Evolutionary conservation across 1,140 invertebrate genomes (phyloP).

Genomic region (Zaprionus nigranus): DNA sequence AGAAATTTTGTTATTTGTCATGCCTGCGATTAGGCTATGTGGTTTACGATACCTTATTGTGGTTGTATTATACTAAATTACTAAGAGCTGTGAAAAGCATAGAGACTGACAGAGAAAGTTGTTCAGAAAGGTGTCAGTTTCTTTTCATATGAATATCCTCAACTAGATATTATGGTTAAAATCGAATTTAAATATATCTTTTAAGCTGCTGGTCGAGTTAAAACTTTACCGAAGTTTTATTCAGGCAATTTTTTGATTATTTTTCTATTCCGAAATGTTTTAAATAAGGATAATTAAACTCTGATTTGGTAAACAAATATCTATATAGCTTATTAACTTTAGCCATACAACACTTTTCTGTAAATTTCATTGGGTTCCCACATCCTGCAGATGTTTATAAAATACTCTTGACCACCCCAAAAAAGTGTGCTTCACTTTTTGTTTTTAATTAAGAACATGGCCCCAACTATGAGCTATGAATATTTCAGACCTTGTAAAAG

Average conservation of each 20-base stretch:
- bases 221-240: neutral
- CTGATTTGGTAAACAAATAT: neutral
- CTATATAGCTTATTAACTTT: neutral
- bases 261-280: too few relatives aligned
- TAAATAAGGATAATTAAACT: too few relatives aligned
- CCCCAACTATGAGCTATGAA: neutral
- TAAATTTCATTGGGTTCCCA: neutral
- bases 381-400: neutral
- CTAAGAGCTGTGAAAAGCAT: neutral
- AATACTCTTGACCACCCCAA: neutral
- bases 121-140: too few relatives aligned
- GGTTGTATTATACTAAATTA: neutral
- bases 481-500: neutral
- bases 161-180: too few relatives aligned
- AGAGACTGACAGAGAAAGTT: neutral
- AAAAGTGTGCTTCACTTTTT: neutral
- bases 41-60: neutral
- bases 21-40: neutral
- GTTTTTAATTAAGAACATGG: neutral
- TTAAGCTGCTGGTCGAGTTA: neutral
- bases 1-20: slow-evolving; percentile 2
- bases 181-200: neutral
- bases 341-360: neutral
- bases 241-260: too few relatives aligned
- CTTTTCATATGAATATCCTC: too few relatives aligned